Conservation (phyloP, 2,113 vertebrate species). For the Tetrao urogallus region DNA sequence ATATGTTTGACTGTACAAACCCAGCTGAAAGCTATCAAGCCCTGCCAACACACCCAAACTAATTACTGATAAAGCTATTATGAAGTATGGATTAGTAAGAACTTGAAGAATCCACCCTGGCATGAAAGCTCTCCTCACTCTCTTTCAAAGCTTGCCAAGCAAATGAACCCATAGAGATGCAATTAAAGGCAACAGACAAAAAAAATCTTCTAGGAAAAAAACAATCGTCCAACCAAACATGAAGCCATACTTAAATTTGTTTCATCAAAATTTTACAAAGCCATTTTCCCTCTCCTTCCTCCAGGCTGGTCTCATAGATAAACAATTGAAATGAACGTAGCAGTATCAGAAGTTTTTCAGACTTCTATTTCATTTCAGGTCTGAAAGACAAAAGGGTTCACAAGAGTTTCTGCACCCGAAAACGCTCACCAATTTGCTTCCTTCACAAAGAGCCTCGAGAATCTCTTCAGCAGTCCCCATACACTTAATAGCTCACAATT, state of each 20-base stretch:
- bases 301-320: slow-evolving; percentile 27
- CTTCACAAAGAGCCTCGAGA: not conserved
- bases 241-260: not conserved
- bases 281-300: not conserved
- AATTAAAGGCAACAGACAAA: slow-evolving; percentile 47
- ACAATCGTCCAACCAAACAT: not conserved
- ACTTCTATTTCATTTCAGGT: slow-evolving; percentile 4
- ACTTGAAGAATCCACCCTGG: slow-evolving; percentile 39
- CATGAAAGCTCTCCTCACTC: not conserved
- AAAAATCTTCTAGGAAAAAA: not conserved
- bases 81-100: slow-evolving; percentile 49
- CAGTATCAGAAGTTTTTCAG: slow-evolving; percentile 16
- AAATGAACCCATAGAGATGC: slow-evolving; percentile 37
- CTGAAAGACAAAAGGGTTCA: slow-evolving; percentile 14
- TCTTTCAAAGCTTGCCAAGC: slow-evolving; percentile 60
- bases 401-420: not conserved
- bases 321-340: slow-evolving; percentile 31
- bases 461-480: not conserved
- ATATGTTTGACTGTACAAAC: slow-evolving; percentile 36
- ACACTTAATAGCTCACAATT: not conserved
- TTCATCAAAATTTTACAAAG: slow-evolving; percentile 10
- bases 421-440: not conserved
- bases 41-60: slow-evolving; percentile 50
- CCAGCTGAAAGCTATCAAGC: slow-evolving; percentile 51
- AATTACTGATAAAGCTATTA: slow-evolving; percentile 61